These are phyloP conservation scores for Hedya salicella DNA, from an alignment of 2,888 invertebrate genomes.

Conservation along the genomic window DNA sequence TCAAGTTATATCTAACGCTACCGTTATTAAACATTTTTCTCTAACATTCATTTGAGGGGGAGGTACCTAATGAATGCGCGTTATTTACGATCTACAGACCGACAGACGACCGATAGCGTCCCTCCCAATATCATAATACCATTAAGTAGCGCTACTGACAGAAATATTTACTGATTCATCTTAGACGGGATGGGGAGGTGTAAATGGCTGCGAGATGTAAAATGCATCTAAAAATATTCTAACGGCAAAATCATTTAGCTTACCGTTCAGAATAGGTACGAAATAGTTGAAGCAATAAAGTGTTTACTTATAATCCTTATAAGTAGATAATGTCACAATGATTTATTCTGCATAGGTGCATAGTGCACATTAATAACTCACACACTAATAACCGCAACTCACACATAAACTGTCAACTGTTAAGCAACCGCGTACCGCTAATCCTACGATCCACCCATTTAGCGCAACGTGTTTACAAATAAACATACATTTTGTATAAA, in stretches of 20 bases:
- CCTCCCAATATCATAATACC: slow-evolving; percentile 72
- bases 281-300: not conserved
- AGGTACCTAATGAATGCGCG: slow-evolving; percentile 68
- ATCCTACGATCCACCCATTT: slow-evolving; percentile 24
- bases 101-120: slow-evolving; percentile 71
- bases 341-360: slow-evolving; percentile 24
- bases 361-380: slow-evolving; percentile 35
- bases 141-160: slow-evolving; percentile 68
- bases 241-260: not conserved
- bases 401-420: slow-evolving; percentile 17
- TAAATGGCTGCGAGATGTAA: slow-evolving; percentile 12
- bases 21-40: slow-evolving; percentile 67
- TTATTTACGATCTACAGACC: slow-evolving; percentile 74
- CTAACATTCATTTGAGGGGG: slow-evolving; percentile 63
- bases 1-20: slow-evolving; percentile 45
- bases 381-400: slow-evolving; percentile 20
- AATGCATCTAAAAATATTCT: slow-evolving; percentile 13
- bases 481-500: slow-evolving; percentile 56
- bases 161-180: slow-evolving; percentile 53
- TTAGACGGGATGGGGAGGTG: slow-evolving; percentile 25
- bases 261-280: not conserved
- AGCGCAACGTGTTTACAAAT: slow-evolving; percentile 26
- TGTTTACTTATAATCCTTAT: slow-evolving; percentile 5
- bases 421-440: slow-evolving; percentile 26
- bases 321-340: slow-evolving; percentile 19